Percentiles rank a stretch among this genome's conserved stretches.
Conservation (phyloP, 1,140 invertebrate species). For the Drosophila pandora region DNA sequence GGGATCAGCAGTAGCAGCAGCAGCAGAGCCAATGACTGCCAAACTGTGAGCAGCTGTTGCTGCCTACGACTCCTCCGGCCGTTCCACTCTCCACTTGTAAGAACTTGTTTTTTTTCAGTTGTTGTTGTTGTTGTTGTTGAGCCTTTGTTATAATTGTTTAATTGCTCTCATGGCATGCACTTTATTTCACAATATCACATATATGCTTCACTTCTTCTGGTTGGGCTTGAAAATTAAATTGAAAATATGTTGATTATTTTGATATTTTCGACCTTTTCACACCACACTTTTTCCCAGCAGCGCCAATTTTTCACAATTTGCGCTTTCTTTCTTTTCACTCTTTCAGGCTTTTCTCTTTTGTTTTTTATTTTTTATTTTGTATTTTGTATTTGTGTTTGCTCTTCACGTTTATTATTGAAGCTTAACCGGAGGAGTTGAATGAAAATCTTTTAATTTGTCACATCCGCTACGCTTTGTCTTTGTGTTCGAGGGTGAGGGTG, state of each 20-base stretch:
- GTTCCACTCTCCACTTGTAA: conserved; percentile 57
- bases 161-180: conserved; percentile 45
- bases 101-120: conserved; percentile 38
- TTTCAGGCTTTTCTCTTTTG: conserved; percentile 6
- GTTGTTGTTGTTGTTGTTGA: conserved; percentile 1
- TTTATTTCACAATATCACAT: conserved; percentile 31
- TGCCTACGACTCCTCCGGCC: conserved; percentile 34
- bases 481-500: conserved; percentile 1
- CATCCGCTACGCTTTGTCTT: conserved; percentile 62
- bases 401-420: conserved; percentile 48
- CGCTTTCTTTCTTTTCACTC: conserved; percentile 8
- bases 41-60: conserved; percentile 67
- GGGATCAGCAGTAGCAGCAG: conserved; percentile 27
- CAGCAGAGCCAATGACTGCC: conserved; percentile 22
- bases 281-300: conserved; percentile 9
- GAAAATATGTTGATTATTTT: conserved; percentile 7
- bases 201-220: conserved; percentile 42
- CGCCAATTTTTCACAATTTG: conserved; percentile 2
- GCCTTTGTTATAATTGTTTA: conserved; percentile 59
- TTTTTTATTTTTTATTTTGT: conserved; percentile 24
- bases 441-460: conserved; percentile 70
- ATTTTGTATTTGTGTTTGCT: conserved; percentile 34
- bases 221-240: conserved; percentile 23
- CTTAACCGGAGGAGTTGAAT: conserved; percentile 48
- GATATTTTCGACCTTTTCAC: conserved; percentile 1